Conservation (phyloP, 2,113 vertebrate genomes). For the Miniopterus natalensis region DNA sequence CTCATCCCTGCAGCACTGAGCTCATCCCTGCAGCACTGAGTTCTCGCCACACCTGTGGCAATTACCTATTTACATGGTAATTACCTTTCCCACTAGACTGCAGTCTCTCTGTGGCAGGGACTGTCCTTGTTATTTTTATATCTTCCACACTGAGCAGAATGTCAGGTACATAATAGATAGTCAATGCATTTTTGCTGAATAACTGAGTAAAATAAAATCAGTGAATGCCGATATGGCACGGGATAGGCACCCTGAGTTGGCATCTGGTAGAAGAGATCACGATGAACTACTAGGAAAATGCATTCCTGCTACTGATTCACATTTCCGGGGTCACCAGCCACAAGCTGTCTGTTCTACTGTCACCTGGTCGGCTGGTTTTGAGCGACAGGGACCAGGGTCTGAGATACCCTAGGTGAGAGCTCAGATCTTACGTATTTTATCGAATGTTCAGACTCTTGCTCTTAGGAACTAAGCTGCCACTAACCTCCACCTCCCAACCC, state of each 20-base stretch:
- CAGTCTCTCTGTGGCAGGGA: neutral
- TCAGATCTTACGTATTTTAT: neutral
- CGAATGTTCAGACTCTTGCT: neutral
- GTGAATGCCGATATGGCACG: neutral
- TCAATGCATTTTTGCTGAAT: neutral
- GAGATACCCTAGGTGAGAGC: neutral
- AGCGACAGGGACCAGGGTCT: neutral
- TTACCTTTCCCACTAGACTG: neutral
- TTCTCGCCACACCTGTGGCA: neutral
- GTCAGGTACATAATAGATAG: neutral
- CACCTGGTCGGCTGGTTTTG: neutral
- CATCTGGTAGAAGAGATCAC: neutral
- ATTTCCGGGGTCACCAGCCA: no score
- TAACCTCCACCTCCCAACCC: no score
- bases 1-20: no score
- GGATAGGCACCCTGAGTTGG: neutral
- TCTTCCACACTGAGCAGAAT: neutral
- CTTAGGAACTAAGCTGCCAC: neutral
- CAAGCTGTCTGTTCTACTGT: neutral
- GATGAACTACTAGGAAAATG: neutral
- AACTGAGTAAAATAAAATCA: neutral
- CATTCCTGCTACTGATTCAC: neutral
- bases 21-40: no score
- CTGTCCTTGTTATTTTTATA: neutral
- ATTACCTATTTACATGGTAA: neutral